A percentile compares a stretch with the other conserved stretches of the same genome.
Evolutionary conservation across 2,888 invertebrate genomes (phyloP).

Genomic region (Oxystoma pomonae): DNA sequence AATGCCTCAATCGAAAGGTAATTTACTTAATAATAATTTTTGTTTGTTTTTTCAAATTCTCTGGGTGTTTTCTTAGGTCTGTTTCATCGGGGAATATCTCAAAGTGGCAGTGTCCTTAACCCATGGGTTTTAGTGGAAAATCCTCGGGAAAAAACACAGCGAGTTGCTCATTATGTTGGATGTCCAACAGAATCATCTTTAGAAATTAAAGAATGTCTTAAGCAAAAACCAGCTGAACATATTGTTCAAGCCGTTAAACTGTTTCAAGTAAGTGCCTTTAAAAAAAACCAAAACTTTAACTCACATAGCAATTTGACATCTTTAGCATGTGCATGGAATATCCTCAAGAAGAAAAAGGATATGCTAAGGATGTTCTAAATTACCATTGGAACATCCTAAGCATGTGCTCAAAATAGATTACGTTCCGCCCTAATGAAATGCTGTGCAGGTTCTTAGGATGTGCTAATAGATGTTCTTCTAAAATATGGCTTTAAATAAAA

Average conservation of each 20-base stretch:
- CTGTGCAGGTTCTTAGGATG: too few species aligned
- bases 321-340: too few species aligned
- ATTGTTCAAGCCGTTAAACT: slow-evolving; percentile 56
- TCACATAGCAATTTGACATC: too few species aligned
- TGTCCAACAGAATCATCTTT: slow-evolving; percentile 55
- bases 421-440: too few species aligned
- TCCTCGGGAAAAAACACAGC: slow-evolving; percentile 57
- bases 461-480: too few species aligned
- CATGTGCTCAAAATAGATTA: too few species aligned
- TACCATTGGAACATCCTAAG: too few species aligned
- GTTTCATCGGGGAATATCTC: slow-evolving; percentile 62
- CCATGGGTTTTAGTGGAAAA: slow-evolving; percentile 56
- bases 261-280: slow-evolving; percentile 46
- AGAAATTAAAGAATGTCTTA: slow-evolving; percentile 56
- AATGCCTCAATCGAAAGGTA: slow-evolving; percentile 59
- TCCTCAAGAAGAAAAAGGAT: too few species aligned
- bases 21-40: slow-evolving; percentile 18
- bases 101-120: slow-evolving; percentile 65
- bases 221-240: slow-evolving; percentile 55
- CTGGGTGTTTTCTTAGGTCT: slow-evolving; percentile 53
- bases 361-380: too few species aligned
- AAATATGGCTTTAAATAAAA: too few species aligned
- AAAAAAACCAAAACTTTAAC: too few species aligned
- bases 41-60: background rate
- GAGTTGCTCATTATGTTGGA: slow-evolving; percentile 59